A percentile compares a stretch with the other conserved stretches of the same genome.
Evolutionary conservation across 1,140 invertebrate genomes (phyloP).

Genomic region (Apis mellifera): DNA sequence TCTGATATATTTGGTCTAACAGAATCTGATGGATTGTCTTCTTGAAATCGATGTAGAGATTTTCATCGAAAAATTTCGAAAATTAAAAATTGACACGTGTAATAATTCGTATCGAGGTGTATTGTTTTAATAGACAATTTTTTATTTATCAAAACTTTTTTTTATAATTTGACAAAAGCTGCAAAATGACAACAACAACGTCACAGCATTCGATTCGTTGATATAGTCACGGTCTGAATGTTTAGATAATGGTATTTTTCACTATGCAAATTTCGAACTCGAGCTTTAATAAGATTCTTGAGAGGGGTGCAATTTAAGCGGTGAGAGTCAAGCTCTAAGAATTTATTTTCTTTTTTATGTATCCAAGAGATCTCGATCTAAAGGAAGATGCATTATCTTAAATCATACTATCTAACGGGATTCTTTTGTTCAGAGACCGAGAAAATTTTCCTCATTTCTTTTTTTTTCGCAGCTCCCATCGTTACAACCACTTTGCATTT

Average conservation of each 20-base stretch:
- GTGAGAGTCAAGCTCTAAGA: background rate
- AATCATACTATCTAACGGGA: conserved; percentile 3
- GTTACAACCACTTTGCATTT: background rate
- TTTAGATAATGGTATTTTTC: background rate
- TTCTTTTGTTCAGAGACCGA: background rate
- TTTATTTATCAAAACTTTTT: no score
- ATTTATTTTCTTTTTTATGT: conserved; percentile 17
- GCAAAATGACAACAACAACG: no score
- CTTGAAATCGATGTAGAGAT: no score
- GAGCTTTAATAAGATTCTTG: conserved; percentile 2
- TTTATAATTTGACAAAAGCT: no score
- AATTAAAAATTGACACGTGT: no score
- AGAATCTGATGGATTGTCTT: no score
- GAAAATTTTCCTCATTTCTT: background rate
- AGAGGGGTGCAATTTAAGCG: background rate
- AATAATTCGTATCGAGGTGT: no score
- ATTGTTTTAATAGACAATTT: no score
- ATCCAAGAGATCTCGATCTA: no score
- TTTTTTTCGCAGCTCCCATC: background rate
- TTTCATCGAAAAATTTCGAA: no score
- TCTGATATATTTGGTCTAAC: no score
- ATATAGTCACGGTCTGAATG: background rate
- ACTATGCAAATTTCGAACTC: conserved; percentile 12
- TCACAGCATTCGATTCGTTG: background rate
- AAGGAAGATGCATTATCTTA: conserved; percentile 1